Percentiles rank a stretch among this genome's conserved stretches.
phyloP scores from a whole-genome alignment of 2,888 invertebrate species.

The Lobophora halterata region DNA sequence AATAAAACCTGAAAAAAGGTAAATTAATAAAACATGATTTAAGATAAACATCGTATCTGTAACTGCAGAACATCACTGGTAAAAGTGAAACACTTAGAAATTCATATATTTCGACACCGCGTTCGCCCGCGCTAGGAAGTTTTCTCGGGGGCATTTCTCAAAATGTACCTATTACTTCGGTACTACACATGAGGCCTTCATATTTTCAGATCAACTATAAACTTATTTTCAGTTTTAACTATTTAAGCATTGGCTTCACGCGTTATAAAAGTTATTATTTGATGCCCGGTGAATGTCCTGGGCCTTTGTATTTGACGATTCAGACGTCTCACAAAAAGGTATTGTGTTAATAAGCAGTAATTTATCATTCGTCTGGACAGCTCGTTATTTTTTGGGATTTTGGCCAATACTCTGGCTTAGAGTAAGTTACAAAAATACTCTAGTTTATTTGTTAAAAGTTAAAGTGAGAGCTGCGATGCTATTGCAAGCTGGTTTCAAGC shows the following conservation, averaged over 20 bases:
- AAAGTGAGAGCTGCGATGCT: conserved; percentile 11
- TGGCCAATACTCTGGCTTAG: too few species aligned
- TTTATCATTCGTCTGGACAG: conserved; percentile 4
- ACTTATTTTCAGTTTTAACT: conserved; percentile 62
- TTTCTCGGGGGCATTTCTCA: conserved; percentile 51
- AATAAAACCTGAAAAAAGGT: too few species aligned
- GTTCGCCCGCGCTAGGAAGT: conserved; percentile 36
- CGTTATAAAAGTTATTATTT: conserved; percentile 62
- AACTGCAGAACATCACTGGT: not conserved
- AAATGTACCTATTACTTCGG: conserved; percentile 64
- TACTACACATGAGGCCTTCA: conserved; percentile 54
- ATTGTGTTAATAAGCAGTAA: conserved; percentile 4
- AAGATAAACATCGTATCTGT: too few species aligned
- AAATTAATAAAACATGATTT: too few species aligned
- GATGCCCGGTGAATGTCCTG: conserved; percentile 46
- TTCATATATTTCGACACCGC: conserved; percentile 36
- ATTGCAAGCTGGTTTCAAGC: conserved; percentile 17
- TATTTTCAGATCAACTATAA: conserved; percentile 68
- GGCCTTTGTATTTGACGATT: conserved; percentile 5
- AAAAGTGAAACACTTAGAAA: conserved; percentile 35
- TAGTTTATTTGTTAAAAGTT: conserved; percentile 4
- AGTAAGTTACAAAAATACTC: too few species aligned
- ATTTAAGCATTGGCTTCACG: conserved; percentile 56
- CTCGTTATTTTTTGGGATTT: conserved; percentile 5
- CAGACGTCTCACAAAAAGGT: not conserved